Conservation (phyloP, 2,797 vertebrate species). For the Leuciscus waleckii region DNA sequence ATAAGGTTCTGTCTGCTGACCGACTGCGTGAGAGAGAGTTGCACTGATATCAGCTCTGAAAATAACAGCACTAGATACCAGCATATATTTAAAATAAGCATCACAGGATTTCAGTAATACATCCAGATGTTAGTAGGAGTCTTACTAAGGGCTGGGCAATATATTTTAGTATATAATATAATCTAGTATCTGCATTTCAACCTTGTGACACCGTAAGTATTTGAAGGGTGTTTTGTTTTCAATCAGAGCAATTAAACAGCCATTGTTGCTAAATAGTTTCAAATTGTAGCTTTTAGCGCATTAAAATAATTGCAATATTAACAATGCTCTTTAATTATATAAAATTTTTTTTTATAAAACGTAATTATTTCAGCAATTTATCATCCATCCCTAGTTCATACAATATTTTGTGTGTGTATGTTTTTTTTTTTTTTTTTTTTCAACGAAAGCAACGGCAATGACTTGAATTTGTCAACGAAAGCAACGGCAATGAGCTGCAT, state of each 20-base stretch:
- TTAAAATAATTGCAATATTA: background rate
- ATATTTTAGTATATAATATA: background rate
- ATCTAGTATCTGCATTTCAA: background rate
- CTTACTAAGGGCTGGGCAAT: background rate
- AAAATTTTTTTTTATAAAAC: background rate
- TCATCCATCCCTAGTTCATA: background rate
- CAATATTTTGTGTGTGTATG: background rate
- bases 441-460: no score
- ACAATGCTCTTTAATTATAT: background rate
- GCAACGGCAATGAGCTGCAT: no score
- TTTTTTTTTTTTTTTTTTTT: background rate
- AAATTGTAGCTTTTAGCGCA: background rate
- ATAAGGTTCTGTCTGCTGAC: background rate
- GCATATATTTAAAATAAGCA: slow-evolving; percentile 3
- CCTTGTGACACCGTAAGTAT: background rate
- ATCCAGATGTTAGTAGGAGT: background rate
- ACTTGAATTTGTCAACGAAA: no score
- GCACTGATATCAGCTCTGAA: slow-evolving; percentile 19
- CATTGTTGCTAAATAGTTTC: background rate
- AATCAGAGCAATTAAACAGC: background rate
- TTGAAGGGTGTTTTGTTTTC: background rate
- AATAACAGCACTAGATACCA: slow-evolving; percentile 1
- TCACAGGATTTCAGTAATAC: background rate
- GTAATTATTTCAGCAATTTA: background rate
- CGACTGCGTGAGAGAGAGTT: background rate